Evolutionary conservation across 2,888 invertebrate species (phyloP).

Genomic region (Xestia rhomboidea): DNA sequence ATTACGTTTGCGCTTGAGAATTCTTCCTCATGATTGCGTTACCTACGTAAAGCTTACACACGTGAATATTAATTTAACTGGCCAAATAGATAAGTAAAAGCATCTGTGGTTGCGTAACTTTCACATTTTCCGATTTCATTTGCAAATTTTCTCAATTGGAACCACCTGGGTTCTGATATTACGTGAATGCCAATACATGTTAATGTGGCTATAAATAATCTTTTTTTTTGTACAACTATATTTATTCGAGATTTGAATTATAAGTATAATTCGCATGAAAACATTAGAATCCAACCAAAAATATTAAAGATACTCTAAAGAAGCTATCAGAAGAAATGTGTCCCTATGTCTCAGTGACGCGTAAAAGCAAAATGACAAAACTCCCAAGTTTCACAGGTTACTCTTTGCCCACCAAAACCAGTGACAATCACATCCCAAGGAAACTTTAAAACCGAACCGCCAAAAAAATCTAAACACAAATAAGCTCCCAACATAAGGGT

Average conservation of each 20-base stretch:
- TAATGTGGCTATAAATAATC: background rate
- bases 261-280: background rate
- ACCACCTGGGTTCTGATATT: no score
- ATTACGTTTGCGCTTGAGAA: conserved; percentile 34
- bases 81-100: background rate
- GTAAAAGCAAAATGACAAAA: background rate
- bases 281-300: background rate
- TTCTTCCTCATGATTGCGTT: conserved; percentile 21
- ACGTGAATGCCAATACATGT: background rate
- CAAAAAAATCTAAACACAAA: conserved; percentile 46
- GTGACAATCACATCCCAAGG: background rate
- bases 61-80: conserved; percentile 13
- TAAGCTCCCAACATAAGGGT: conserved; percentile 31
- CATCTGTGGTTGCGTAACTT: background rate
- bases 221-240: background rate
- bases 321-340: background rate
- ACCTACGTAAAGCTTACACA: background rate
- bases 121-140: no score
- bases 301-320: background rate
- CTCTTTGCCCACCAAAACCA: background rate
- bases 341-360: background rate
- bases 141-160: no score
- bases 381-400: background rate
- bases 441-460: background rate
- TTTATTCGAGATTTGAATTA: background rate